Evolutionary conservation across 2,113 vertebrate species (phyloP).

Genomic region (Podiceps cristatus): DNA sequence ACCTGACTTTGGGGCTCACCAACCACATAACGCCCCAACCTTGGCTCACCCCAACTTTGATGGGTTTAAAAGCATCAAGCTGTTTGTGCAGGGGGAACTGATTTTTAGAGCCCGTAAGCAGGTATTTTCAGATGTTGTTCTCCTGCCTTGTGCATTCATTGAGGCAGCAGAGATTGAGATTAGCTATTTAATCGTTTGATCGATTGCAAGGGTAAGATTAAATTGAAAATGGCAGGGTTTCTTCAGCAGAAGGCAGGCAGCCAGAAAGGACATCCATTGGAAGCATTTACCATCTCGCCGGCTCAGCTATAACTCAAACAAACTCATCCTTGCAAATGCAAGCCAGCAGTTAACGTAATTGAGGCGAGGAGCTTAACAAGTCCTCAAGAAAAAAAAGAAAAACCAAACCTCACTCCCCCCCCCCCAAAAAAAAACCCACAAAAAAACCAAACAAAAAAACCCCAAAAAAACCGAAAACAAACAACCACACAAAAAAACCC

Average conservation of each 20-base stretch:
- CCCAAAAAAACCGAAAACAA: too few species aligned
- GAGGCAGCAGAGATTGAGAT: background rate
- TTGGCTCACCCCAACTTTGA: too few species aligned
- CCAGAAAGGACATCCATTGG: background rate
- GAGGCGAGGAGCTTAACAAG: background rate
- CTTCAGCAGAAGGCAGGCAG: background rate
- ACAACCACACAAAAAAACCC: too few species aligned
- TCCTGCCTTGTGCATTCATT: accelerated
- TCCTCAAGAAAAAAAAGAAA: background rate
- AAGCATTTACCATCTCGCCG: background rate
- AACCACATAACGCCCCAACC: background rate
- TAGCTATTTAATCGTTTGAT: background rate
- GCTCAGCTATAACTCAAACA: background rate
- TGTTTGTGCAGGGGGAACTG: background rate
- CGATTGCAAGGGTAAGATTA: background rate
- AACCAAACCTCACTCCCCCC: background rate
- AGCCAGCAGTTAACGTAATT: background rate
- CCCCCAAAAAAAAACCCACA: too few species aligned
- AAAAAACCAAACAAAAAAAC: too few species aligned
- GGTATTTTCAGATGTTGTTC: background rate
- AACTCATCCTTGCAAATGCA: background rate
- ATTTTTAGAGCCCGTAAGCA: background rate
- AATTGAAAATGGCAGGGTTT: background rate
- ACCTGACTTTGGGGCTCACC: background rate
- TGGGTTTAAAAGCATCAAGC: background rate